Evolutionary conservation across 2,888 invertebrate genomes (phyloP), one percentile per base, ranked within the genome.

Genomic region (Byasa hedistus): DNA sequence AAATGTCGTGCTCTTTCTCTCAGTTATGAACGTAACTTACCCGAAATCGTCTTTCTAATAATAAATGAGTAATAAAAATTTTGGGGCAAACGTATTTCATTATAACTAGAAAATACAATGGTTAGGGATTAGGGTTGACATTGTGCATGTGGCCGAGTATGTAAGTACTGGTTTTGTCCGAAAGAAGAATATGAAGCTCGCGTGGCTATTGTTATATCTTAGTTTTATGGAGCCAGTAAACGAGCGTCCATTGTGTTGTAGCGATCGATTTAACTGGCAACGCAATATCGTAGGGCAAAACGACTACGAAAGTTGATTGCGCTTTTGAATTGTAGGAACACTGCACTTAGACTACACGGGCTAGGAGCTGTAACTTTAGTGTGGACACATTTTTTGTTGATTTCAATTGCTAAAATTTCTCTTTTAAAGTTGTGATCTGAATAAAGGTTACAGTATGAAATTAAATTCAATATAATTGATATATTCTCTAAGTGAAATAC

Each of bases 161-260:
- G 55, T 62, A 66, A 63, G 67, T 56, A 32, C 59, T 60, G 56
- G 73, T 76, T 74, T 75, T 73, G 76, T 73, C 67, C 69, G 72
- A 75, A 78, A 76, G 73, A 75, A 76, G 73, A 73, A 75, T 78
- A 77, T 76, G 76, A 78, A 76, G 72, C 71, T 70, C 70, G 71
- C 68, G 69, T 72, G 77, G 77, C 80, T 80, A 83, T 83, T 85
- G 83, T 85, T 82, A 79, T 82, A 81, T 81, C 79, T 82, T 78
- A 83, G 81, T 87, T 87, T 86, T 86, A 87, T 84, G 80, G 80
- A 70, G 74, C 76, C 77, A 74, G 82, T 79, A 84, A 87, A 86
- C 85, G 83, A 87, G 82, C 76, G 73, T 69, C 79, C 77, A 86
- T 88, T 89, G 86, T 87, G 78, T 74, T 75, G 73, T 69, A 74